These are phyloP conservation scores for Caenorhabditis uteleia DNA, from an alignment of 2,888 invertebrate species.

Conservation along the genomic window DNA sequence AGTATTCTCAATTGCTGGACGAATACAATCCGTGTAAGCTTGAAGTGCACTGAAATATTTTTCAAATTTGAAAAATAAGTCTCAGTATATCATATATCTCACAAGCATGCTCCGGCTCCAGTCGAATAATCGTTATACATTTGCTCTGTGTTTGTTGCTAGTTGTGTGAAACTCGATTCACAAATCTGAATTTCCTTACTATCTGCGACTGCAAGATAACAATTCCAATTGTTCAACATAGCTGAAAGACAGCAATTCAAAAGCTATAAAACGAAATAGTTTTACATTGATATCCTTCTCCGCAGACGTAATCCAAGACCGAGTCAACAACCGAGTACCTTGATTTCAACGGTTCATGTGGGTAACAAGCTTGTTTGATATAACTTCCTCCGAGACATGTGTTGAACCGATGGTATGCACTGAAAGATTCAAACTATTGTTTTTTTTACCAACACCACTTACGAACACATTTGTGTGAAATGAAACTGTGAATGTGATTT, in stretches of 20 bases:
- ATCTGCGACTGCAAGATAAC: constrained; percentile 47
- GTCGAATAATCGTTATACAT: constrained; percentile 53
- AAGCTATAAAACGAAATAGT: neutral
- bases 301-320: constrained; percentile 53
- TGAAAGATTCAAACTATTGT: constrained; percentile 13
- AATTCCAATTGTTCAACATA: constrained; percentile 57
- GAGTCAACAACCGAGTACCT: constrained; percentile 51
- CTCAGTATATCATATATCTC: constrained; percentile 5
- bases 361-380: constrained; percentile 51
- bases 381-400: constrained; percentile 48
- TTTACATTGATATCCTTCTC: constrained; percentile 53
- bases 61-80: neutral
- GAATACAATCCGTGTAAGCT: constrained; percentile 57
- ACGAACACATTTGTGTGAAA: constrained; percentile 55
- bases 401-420: constrained; percentile 53
- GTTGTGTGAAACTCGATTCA: constrained; percentile 44
- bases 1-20: constrained; percentile 42
- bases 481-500: constrained; percentile 46
- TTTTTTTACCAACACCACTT: constrained; percentile 6
- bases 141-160: constrained; percentile 29
- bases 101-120: constrained; percentile 53
- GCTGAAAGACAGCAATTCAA: constrained; percentile 25
- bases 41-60: constrained; percentile 49
- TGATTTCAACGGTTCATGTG: constrained; percentile 52
- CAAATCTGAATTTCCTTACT: constrained; percentile 46